Evolutionary conservation across 2,113 vertebrate genomes (phyloP).

Genomic region (Tachysurus vachellii): DNA sequence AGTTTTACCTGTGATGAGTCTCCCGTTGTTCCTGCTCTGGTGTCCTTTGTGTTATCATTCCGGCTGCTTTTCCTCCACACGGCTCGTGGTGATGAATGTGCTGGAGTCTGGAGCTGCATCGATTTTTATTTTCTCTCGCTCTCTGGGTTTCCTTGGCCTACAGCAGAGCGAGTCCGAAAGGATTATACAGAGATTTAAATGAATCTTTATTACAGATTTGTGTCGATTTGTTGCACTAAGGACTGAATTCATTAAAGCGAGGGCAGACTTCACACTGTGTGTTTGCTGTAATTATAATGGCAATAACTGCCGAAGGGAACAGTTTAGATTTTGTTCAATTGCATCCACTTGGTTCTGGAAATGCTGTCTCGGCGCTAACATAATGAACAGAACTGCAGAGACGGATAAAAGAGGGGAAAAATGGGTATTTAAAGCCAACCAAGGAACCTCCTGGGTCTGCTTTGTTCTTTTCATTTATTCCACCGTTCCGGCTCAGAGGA

Average conservation of each 20-base stretch:
- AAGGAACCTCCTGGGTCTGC: neutral
- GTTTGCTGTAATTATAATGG: neutral
- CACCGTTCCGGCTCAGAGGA: neutral
- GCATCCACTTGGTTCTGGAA: neutral
- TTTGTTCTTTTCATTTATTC: neutral
- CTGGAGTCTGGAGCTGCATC: neutral
- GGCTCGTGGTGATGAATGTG: neutral
- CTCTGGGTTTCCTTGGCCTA: neutral
- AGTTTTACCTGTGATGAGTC: neutral
- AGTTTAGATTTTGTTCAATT: neutral
- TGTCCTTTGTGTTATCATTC: neutral
- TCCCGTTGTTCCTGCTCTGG: too few relatives aligned
- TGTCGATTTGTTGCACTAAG: neutral
- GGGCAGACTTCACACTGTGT: neutral
- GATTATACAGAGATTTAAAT: neutral
- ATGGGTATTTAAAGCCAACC: neutral
- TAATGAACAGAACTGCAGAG: too few relatives aligned
- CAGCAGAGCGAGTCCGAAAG: neutral
- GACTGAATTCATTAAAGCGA: neutral
- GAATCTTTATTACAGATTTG: neutral
- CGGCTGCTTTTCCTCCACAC: neutral
- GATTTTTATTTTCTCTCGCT: neutral
- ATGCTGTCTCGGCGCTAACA: neutral
- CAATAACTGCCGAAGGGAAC: neutral
- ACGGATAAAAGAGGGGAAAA: neutral